phyloP scores from a whole-genome alignment of 2,888 invertebrate genomes.

The Drosophila mayaguana region DNA sequence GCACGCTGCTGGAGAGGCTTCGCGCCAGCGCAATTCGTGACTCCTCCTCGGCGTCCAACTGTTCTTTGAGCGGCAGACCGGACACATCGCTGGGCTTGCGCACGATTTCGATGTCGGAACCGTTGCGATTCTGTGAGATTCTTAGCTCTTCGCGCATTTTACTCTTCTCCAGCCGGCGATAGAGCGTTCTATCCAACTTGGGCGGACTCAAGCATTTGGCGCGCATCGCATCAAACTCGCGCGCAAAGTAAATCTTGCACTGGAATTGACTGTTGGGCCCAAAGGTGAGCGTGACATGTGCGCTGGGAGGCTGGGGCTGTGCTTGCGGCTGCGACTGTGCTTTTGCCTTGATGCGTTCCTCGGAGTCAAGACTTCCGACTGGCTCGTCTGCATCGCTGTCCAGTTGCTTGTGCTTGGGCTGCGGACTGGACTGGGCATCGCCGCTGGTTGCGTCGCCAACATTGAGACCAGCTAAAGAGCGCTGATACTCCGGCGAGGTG shows the following conservation, averaged over 20 bases:
- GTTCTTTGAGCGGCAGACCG: conserved; percentile 56
- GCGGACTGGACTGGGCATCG: conserved; percentile 78
- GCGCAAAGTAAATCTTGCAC: conserved; percentile 95
- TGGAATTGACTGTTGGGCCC: conserved; percentile 91
- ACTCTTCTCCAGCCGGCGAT: conserved; percentile 78
- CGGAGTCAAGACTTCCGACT: conserved; percentile 40
- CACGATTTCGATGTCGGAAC: conserved; percentile 81
- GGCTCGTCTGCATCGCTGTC: conserved; percentile 80
- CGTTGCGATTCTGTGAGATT: conserved; percentile 80
- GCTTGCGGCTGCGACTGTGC: conserved; percentile 15
- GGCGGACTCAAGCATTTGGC: conserved; percentile 78
- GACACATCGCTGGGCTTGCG: conserved; percentile 84
- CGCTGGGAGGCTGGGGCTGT: conserved; percentile 64
- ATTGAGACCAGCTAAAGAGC: conserved; percentile 86
- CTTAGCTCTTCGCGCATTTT: conserved; percentile 83
- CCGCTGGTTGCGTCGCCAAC: conserved; percentile 23
- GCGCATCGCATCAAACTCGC: conserved; percentile 94
- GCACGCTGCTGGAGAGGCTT: conserved; percentile 93
- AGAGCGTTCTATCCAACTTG: conserved; percentile 77
- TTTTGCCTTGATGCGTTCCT: conserved; percentile 63
- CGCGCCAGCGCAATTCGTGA: conserved; percentile 91
- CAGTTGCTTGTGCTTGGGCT: conserved; percentile 80
- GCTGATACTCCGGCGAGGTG: conserved; percentile 90
- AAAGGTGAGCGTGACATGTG: conserved; percentile 87
- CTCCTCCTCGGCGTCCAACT: conserved; percentile 83